Base-by-base conservation (phyloP, 1,140 invertebrate genomes). In the Leptonema lineaticorne region DNA sequence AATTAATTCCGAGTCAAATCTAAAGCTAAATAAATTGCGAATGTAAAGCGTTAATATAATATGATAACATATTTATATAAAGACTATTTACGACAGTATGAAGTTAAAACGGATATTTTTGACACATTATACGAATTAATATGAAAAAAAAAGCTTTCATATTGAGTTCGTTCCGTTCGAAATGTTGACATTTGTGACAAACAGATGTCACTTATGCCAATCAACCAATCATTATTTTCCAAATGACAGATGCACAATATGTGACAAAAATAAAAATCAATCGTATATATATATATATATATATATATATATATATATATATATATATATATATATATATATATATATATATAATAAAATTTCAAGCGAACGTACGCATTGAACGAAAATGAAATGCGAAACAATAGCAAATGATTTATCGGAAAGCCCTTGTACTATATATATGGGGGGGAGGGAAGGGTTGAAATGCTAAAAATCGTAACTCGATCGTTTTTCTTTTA, bases 161-260 rank as follows among this genome's bases (percentile, higher is more conserved):
- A 53, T 53, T 53, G 50, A 22, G 27, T 53, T 53, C 22, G 50
- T 53, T 53, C 27, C 22, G 50, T 26, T 53, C 9, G 20, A 53
- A 53, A 53, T 7, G 50, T 26, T 24, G 50, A 53, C 50, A 24
- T 26, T 26, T 53, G 50, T 53, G 50, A 53, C 50, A 53, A 11
- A 53, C 22, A 26, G 50, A 53, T 24, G 50, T 53, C 24, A 53
- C 50, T 53, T 24, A 26, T n/a, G 27, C 50, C 50, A 53, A 53
- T 53, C 50, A 53, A 24, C 50, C 50, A 22, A 53, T 53, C 50
- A 22, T 2, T 20, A 22, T 22, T n/a, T 20, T 20, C 22, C 46
- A 24, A 53, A 24, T 24, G 50, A 53, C 50, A 26, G 18, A 53
- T 53, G 50, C 50, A 53, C 50, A 53, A 53, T 53, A 53, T 53